Evolutionary conservation across 2,888 invertebrate species (phyloP).

Genomic region (Lasiommata megera): DNA sequence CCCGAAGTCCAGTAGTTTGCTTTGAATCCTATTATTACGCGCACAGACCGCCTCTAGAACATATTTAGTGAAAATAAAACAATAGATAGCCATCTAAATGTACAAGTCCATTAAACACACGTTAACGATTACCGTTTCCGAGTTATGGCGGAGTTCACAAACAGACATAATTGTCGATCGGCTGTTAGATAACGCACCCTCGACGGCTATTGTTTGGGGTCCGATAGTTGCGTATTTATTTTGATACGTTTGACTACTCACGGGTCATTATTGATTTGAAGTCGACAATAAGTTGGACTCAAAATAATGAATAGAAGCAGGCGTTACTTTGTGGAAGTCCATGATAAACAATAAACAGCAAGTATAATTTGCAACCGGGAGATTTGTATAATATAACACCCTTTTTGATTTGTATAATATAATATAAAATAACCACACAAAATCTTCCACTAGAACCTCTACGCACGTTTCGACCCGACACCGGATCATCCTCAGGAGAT

Average conservation of each 20-base stretch:
- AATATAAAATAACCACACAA: no score
- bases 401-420: no score
- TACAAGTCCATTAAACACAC: constrained; percentile 27
- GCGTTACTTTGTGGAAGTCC: no score
- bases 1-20: background rate
- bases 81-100: constrained; percentile 30
- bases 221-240: background rate
- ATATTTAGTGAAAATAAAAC: constrained; percentile 24
- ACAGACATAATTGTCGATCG: constrained; percentile 26
- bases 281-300: no score
- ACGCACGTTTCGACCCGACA: no score
- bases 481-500: no score
- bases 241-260: background rate
- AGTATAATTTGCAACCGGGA: no score
- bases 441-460: no score
- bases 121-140: constrained; percentile 21
- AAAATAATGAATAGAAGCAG: no score
- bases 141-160: constrained; percentile 18
- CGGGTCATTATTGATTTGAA: background rate
- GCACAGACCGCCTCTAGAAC: constrained; percentile 5
- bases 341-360: no score
- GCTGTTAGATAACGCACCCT: constrained; percentile 17
- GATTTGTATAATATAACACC: no score
- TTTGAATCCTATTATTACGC: background rate
- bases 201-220: background rate